Base-by-base conservation (phyloP, 1,140 invertebrate genomes). In the Chrysoperla carnea region DNA sequence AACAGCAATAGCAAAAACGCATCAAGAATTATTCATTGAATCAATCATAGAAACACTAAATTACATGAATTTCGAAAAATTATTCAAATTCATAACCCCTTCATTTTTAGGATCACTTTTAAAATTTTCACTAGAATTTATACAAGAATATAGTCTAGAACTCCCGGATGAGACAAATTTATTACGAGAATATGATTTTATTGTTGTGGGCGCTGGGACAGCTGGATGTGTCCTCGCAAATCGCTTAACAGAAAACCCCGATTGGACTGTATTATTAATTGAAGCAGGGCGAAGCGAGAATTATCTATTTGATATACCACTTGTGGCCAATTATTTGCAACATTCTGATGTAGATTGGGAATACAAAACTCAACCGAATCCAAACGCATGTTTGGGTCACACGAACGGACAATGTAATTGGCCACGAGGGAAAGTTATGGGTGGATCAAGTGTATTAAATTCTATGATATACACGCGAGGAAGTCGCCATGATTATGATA, bases 381-480 rank as follows among this genome's bases (percentile, higher is more conserved):
- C 63, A 6, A 69, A 69, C 44, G 73, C 76, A 7, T 83, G 79
- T 41, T 64, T 71, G 36, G 73, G 71, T 37, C 48, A 48, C 38
- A 48, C 54, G 14, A 59, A 64, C 13, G 55, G 62, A 15, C 55
- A 61, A 29, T 77, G 75, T 48, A 67, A 61, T 29, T 68, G 72
- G 64, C 72, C 75, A 0, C 57, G 73, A 39, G 76, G 76, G 2
- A 75, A 67, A 51, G 72, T 67, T 0, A 52, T 83, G 2, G 86
- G 86, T 1, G 86, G 86, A 1, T 72, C 74, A 1, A 82, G 78
- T 14, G 73, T 81, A 3, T 72, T 91, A 14, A 91, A 92, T 56
- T 84, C 76, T 40, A 87, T 91, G 83, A 78, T 88, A n/a, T 90
- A 91, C 56, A 78, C 85, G 1, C 67, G 89, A 31, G 89, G 88